Evolutionary conservation across 2,888 invertebrate species (phyloP).

Genomic region (Papilio gigon): DNA sequence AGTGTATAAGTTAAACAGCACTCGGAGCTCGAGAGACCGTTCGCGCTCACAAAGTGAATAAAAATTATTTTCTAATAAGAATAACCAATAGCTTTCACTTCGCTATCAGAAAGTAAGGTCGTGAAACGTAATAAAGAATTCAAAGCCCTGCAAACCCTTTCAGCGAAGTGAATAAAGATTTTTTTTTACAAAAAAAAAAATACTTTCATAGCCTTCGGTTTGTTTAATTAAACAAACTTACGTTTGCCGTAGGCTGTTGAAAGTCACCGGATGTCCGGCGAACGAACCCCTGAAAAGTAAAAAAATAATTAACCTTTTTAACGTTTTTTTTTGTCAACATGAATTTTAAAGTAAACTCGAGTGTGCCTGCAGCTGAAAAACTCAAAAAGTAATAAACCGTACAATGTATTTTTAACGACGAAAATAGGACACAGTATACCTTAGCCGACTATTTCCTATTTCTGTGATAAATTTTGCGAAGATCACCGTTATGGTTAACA

Average conservation of each 20-base stretch:
- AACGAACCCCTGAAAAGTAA: background rate
- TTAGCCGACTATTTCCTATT: too few species aligned
- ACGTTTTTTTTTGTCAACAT: background rate
- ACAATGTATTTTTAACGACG: too few species aligned
- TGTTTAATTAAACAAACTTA: conserved; percentile 66
- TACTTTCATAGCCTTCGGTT: conserved; percentile 51
- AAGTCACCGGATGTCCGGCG: conserved; percentile 63
- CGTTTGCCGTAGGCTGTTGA: conserved; percentile 50
- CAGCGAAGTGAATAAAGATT: conserved; percentile 51
- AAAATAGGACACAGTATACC: too few species aligned
- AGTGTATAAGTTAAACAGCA: background rate
- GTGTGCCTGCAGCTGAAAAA: background rate
- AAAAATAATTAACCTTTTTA: background rate
- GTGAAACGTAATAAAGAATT: conserved; percentile 39
- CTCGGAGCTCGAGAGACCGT: conserved; percentile 4
- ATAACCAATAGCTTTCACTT: conserved; percentile 43
- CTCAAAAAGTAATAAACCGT: background rate
- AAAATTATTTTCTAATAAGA: conserved; percentile 27
- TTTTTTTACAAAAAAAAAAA: conserved; percentile 47
- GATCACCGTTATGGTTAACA: too few species aligned
- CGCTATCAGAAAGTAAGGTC: conserved; percentile 44
- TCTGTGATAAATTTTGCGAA: too few species aligned
- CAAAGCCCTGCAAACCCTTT: conserved; percentile 42
- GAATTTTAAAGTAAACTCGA: background rate
- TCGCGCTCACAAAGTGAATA: conserved; percentile 17